phyloP scores from a whole-genome alignment of 2,888 invertebrate species.

The Lasius platythorax region DNA sequence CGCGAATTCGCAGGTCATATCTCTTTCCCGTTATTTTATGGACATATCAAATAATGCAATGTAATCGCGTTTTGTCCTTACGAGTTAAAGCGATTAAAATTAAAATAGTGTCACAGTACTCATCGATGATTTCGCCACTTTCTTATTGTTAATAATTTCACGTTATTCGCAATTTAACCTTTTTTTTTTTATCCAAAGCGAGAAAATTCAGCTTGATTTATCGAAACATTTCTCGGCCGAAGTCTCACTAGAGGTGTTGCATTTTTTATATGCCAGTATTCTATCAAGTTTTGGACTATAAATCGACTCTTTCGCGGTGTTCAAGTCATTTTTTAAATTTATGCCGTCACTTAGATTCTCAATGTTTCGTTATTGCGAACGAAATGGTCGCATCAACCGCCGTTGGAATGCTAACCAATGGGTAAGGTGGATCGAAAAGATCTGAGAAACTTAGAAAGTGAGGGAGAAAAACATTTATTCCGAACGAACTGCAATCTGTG shows the following conservation, averaged over 20 bases:
- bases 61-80: background rate
- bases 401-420: conserved; percentile 60
- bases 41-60: background rate
- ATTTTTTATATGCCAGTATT: background rate
- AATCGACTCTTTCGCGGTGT: conserved; percentile 56
- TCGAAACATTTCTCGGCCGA: background rate
- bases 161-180: background rate
- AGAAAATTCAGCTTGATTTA: background rate
- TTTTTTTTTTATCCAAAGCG: background rate
- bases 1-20: conserved; percentile 19
- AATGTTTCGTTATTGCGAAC: conserved; percentile 59
- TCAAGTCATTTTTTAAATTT: conserved; percentile 66
- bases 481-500: conserved; percentile 43
- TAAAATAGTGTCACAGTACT: background rate
- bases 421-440: background rate
- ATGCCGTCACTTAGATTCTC: conserved; percentile 66
- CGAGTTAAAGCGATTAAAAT: background rate
- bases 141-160: background rate
- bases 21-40: background rate
- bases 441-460: background rate
- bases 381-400: conserved; percentile 52
- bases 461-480: conserved; percentile 5
- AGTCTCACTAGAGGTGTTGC: background rate
- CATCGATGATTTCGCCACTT: background rate
- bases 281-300: background rate